Evolutionary conservation across 2,888 invertebrate species (phyloP), one percentile per base, ranked within the genome.

Genomic region (Bellardia pandia): DNA sequence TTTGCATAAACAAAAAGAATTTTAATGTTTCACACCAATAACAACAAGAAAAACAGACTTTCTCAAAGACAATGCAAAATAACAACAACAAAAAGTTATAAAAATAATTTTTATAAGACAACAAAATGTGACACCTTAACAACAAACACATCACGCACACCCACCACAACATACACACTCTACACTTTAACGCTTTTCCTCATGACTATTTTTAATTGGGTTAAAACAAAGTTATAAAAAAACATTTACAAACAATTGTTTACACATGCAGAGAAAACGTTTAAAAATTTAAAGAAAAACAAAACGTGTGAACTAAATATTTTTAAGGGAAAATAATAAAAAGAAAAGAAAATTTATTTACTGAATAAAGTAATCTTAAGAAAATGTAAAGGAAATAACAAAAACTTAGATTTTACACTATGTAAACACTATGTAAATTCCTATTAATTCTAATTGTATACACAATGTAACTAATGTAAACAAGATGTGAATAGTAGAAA

Each of bases 181-280:
- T 37, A 3, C 6, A 37, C 7, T 48, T 23, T 45, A 51, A 40
- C 58, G 60, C n/a, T 60, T 75, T 81, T 68, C 60, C 64, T 72
- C 45, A 72, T 56, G 37, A 45, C 72, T 60, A 45, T 33, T 64
- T 69, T 76, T 83, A 64, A 83, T 83, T 76, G 60, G 51, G 53
- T 71, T 53, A 76, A 11, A 76, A 69, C 40, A n/a, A 33, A 69
- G 16, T 5, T 56, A 16, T 56, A 23, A 2, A 56, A n/a, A 58
- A 56, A 56, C 0, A 69, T 33, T 23, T 16, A 60, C 14, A 71
- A 30, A 64, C 56, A n/a, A 75, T 53, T 69, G 60, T 76, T 69
- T 51, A n/a, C 48, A 58, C 3, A 16, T 42, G 2, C 8, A 66
- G 56, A 66, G 72, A 82, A 69, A 82, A 82, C 75, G 64, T 74